These are phyloP conservation scores for Thereva nobilitata DNA, from an alignment of 2,888 invertebrate species.

Conservation along the genomic window DNA sequence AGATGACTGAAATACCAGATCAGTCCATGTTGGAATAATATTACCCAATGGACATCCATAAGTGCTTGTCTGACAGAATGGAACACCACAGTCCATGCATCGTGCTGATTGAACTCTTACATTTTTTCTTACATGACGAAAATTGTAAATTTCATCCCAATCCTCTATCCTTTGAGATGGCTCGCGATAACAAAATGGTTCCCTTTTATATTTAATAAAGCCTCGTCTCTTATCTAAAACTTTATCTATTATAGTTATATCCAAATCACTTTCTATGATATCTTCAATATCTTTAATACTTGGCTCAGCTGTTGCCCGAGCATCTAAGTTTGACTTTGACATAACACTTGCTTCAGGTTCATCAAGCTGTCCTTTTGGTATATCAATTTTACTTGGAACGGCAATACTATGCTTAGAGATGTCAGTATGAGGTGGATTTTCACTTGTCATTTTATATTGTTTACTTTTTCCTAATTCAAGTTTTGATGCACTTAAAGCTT, in stretches of 20 bases:
- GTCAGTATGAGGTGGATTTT: slow-evolving; percentile 53
- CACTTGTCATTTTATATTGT: slow-evolving; percentile 46
- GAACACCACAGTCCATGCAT: slow-evolving; percentile 99
- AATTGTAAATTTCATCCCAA: slow-evolving; percentile 97
- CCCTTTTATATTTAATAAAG: slow-evolving; percentile 94
- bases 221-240: slow-evolving; percentile 84
- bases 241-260: slow-evolving; percentile 80
- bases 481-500: slow-evolving; percentile 63
- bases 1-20: slow-evolving; percentile 89
- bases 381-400: slow-evolving; percentile 43
- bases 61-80: slow-evolving; percentile 88
- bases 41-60: slow-evolving; percentile 98
- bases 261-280: slow-evolving; percentile 76
- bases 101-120: slow-evolving; percentile 88
- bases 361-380: too few species aligned
- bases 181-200: slow-evolving; percentile 82
- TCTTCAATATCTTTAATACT: slow-evolving; percentile 85
- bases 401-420: slow-evolving; percentile 50
- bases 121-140: slow-evolving; percentile 83
- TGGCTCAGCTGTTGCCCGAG: too few species aligned
- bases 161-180: slow-evolving; percentile 84
- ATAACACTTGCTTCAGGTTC: too few species aligned
- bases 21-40: slow-evolving; percentile 99
- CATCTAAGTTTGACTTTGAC: too few species aligned
- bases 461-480: slow-evolving; percentile 47